Base-by-base conservation (phyloP, 2,888 invertebrate species). In the Drosophila anomelani region DNA sequence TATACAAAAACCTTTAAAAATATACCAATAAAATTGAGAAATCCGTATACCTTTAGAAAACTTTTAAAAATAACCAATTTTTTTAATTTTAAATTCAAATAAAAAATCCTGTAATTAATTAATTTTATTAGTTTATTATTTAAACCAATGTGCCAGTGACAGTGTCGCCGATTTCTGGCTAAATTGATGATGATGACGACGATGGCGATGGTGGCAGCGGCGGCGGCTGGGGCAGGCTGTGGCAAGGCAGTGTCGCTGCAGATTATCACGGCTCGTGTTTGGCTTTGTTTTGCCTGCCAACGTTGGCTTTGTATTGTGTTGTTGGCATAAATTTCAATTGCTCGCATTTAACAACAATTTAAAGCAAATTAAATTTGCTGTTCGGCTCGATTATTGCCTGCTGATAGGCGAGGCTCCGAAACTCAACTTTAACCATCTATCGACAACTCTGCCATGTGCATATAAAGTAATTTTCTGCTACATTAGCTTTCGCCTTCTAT, bases 401-500 rank as follows among this genome's bases (percentile, higher is more conserved):
- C 77, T 60, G 88, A 88, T 84, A 84, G 86, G 88, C 79, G 70
- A 69, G 70, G 69, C 58, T 56, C 47, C 47, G 13, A 47, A 56
- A 55, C 63, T 64, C 55, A 51, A 53, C 63, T 60, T 49, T 49
- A 51, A 53, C 77, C 88, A 81, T 78, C 88, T 87, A 80, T 85
- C 85, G 84, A 57, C 63, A 53, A 66, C 59, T 67, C 85, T 88
- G 88, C 85, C 85, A 85, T 80, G 89, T 80, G 88, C 88, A 89
- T 82, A 89, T 85, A 89, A 82, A 86, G 79, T 82, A 89, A 86
- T 89, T 86, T 89, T 86, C 85, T 86, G 88, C 77, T 89, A 85
- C 89, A 85, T 89, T 85, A 85, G 80, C 53, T 80, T 71, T 62
- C 46, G 63, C 34, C 75, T 67, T 75, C 54, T 57, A 58, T 57